Evolutionary conservation across 2,888 invertebrate genomes (phyloP).

Genomic region (Tiliacea aurago): DNA sequence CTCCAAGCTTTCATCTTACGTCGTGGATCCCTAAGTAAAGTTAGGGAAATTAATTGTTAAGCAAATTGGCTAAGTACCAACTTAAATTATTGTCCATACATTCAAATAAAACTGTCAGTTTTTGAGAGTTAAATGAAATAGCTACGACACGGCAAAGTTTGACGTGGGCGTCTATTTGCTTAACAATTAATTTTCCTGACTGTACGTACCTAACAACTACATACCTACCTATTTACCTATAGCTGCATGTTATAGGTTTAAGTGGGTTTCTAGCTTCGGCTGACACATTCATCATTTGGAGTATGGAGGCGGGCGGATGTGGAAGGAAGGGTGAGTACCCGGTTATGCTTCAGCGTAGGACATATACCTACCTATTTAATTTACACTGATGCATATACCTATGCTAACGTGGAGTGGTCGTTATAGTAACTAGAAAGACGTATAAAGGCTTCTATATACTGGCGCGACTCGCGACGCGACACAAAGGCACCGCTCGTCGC

Average conservation of each 20-base stretch:
- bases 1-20: too few species aligned
- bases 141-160: neutral
- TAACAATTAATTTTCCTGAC: neutral
- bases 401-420: neutral
- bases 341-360: neutral
- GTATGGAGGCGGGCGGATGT: neutral
- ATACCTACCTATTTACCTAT: neutral
- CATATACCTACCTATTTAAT: neutral
- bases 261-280: conserved; percentile 67
- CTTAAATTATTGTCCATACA: neutral
- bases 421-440: neutral
- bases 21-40: too few species aligned
- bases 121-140: neutral
- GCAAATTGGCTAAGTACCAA: neutral
- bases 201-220: neutral
- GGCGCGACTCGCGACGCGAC: too few species aligned
- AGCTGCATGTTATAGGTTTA: conserved; percentile 38
- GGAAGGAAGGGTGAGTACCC: neutral
- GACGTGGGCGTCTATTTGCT: neutral
- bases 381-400: too few species aligned
- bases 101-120: neutral
- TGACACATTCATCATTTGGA: conserved; percentile 69
- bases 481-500: too few species aligned
- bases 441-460: too few species aligned
- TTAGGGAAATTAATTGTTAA: too few species aligned